Conservation (phyloP, 1,140 invertebrate species). For the Carcinoscorpius rotundicauda region DNA sequence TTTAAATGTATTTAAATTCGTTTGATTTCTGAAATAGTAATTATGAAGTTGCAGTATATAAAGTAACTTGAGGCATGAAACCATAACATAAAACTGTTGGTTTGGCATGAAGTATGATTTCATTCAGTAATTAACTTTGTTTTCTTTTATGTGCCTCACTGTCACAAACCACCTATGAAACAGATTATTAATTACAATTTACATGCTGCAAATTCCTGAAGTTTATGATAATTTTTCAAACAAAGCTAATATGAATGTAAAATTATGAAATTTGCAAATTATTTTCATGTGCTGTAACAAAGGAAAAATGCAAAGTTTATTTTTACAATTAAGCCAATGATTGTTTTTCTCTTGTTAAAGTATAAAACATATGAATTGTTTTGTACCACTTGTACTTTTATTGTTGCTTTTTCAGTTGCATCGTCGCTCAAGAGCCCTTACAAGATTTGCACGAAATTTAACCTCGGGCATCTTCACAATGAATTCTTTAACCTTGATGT, state of each 20-base stretch:
- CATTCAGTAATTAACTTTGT: too few relatives aligned
- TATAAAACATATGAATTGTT: background rate
- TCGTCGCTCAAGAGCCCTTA: constrained; percentile 60
- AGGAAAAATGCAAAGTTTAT: too few relatives aligned
- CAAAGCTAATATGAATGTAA: background rate
- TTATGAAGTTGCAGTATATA: too few relatives aligned
- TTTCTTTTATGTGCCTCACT: too few relatives aligned
- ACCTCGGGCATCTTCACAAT: constrained; percentile 44
- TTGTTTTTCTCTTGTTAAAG: constrained; percentile 1
- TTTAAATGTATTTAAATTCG: too few relatives aligned
- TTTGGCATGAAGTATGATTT: too few relatives aligned
- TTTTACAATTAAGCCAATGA: background rate
- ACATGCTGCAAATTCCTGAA: too few relatives aligned
- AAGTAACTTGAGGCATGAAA: too few relatives aligned
- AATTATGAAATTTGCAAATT: background rate
- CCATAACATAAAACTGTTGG: too few relatives aligned
- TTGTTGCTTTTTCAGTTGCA: constrained; percentile 52
- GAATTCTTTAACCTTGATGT: constrained; percentile 54
- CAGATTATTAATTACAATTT: too few relatives aligned
- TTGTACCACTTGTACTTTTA: background rate
- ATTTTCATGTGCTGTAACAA: background rate
- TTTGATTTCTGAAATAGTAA: too few relatives aligned
- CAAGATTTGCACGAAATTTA: constrained; percentile 38
- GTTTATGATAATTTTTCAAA: constrained; percentile 2
- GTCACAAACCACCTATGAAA: too few relatives aligned